phyloP scores from a whole-genome alignment of 2,797 vertebrate species.

The Triplophysa bombifrons region DNA sequence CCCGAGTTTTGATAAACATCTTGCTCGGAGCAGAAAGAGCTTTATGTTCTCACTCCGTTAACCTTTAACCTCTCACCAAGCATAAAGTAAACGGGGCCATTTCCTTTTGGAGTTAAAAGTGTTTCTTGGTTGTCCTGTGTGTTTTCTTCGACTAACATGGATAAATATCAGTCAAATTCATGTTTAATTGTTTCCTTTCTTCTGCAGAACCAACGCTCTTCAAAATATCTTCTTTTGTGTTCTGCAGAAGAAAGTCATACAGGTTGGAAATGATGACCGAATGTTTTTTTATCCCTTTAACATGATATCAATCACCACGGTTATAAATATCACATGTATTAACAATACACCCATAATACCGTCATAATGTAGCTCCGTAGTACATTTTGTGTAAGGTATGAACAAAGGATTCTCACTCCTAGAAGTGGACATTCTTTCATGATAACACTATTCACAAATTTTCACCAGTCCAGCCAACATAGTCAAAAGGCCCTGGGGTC shows the following conservation, averaged over 20 bases:
- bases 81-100: slow-evolving; percentile 56
- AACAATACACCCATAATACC: not conserved
- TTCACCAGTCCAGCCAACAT: slow-evolving; percentile 55
- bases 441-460: slow-evolving; percentile 62
- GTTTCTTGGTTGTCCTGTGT: slow-evolving; percentile 7
- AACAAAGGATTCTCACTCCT: slow-evolving; percentile 47
- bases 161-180: not conserved
- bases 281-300: too few species aligned
- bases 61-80: slow-evolving; percentile 58
- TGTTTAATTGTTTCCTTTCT: not conserved
- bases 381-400: not conserved
- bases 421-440: slow-evolving; percentile 65
- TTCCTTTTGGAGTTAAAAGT: slow-evolving; percentile 54
- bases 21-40: slow-evolving; percentile 46
- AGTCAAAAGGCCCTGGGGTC: slow-evolving; percentile 49
- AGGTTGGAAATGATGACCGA: too few species aligned
- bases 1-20: slow-evolving; percentile 58
- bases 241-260: too few species aligned
- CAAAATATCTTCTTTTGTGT: too few species aligned
- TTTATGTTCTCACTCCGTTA: slow-evolving; percentile 47
- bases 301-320: too few species aligned
- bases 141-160: not conserved
- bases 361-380: not conserved
- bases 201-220: too few species aligned
- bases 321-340: too few species aligned